Percentiles rank a stretch among this genome's conserved stretches.
Conservation (phyloP, 2,113 vertebrate genomes). For the Bambusicola thoracicus region DNA sequence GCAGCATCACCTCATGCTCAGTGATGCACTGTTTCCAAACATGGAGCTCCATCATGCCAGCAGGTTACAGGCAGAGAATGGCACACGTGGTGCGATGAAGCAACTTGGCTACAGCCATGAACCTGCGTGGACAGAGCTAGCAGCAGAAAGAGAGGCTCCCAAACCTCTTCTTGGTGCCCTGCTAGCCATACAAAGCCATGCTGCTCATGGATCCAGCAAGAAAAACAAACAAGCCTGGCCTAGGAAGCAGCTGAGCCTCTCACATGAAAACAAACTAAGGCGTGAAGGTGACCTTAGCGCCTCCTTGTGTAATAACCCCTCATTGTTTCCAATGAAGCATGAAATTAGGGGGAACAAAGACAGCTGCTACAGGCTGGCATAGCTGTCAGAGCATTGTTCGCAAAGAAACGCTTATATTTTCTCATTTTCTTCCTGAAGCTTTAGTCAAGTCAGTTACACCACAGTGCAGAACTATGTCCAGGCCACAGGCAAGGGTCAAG, state of each 20-base stretch:
- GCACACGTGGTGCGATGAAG: accelerated
- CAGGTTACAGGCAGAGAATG: background rate
- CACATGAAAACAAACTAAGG: background rate
- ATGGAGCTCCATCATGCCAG: accelerated
- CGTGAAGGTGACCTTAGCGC: background rate
- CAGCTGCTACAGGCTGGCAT: background rate
- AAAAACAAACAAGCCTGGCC: background rate
- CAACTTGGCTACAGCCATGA: too few species aligned
- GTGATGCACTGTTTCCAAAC: background rate
- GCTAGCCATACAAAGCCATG: background rate
- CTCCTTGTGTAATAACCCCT: background rate
- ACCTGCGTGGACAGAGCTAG: background rate
- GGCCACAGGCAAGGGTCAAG: background rate
- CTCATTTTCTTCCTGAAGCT: background rate
- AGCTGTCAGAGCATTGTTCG: background rate
- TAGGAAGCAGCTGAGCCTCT: background rate
- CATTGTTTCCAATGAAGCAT: background rate
- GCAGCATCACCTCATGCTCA: background rate
- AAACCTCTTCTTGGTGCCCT: background rate
- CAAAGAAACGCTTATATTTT: background rate
- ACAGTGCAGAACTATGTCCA: background rate
- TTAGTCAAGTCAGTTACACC: background rate
- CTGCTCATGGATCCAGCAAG: background rate
- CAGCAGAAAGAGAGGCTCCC: background rate
- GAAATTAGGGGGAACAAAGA: background rate